A percentile compares a stretch with the other conserved stretches of the same genome.
phyloP scores from a whole-genome alignment of 2,113 vertebrate genomes.

The Lanius collurio region DNA sequence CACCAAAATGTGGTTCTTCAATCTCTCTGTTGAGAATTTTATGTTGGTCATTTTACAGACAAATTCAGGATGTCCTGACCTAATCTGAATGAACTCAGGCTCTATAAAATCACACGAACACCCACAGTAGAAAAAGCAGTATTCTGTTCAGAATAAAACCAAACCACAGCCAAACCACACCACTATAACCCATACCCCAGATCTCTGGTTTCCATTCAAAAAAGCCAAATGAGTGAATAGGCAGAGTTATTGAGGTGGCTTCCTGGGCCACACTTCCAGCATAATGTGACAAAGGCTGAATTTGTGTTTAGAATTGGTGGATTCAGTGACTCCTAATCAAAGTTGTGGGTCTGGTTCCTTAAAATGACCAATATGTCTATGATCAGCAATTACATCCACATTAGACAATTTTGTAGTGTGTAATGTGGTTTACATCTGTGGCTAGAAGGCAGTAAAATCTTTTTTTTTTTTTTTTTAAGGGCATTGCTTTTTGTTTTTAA shows the following conservation, averaged over 20 bases:
- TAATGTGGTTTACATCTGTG: conserved; percentile 28
- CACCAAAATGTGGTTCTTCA: neutral
- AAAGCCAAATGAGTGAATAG: neutral
- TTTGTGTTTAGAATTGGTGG: conserved; percentile 5
- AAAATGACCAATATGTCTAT: neutral
- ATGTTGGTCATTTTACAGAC: neutral
- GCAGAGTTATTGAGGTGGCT: neutral
- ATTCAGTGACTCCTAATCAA: conserved; percentile 1
- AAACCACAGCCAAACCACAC: neutral
- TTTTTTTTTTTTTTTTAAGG: neutral
- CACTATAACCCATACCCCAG: neutral
- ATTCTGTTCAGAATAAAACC: neutral
- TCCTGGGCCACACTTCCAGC: neutral
- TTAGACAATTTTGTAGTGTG: neutral
- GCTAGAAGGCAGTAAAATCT: neutral
- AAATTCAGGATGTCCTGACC: conserved; percentile 12
- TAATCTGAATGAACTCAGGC: conserved; percentile 10
- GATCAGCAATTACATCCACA: neutral
- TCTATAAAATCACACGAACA: neutral
- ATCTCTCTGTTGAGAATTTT: neutral
- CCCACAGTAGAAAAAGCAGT: neutral
- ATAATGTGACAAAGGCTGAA: neutral
- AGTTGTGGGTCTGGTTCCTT: conserved; percentile 8
- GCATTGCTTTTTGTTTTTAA: neutral
- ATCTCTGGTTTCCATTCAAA: conserved; percentile 22